phyloP scores from a whole-genome alignment of 1,140 invertebrate genomes.

The Brachystomella parvula region DNA sequence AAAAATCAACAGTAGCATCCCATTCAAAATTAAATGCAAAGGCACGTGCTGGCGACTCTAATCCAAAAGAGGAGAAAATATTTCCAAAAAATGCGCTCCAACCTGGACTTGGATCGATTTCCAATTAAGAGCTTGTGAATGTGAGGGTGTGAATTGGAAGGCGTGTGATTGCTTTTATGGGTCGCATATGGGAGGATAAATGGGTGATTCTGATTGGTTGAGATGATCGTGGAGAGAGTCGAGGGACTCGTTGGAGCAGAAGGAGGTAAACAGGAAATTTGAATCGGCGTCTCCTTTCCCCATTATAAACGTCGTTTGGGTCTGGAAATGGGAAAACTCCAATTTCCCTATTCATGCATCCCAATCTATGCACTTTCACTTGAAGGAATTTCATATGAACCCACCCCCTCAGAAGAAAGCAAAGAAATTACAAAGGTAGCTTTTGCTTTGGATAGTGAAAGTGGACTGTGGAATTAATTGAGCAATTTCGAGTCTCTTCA shows the following conservation, averaged over 20 bases:
- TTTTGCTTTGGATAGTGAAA: neutral
- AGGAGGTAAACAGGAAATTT: conserved; percentile 28
- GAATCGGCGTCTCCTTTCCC: conserved; percentile 27
- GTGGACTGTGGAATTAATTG: neutral
- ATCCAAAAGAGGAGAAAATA: no score
- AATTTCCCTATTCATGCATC: conserved; percentile 32
- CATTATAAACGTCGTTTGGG: no score
- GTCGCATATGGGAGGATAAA: neutral
- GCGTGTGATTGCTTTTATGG: neutral
- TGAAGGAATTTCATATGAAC: neutral
- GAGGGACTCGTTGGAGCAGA: conserved; percentile 26
- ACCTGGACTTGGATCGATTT: neutral
- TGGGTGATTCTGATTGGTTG: neutral
- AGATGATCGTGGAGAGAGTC: neutral
- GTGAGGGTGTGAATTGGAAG: neutral
- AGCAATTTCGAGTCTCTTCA: neutral
- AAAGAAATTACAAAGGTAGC: neutral
- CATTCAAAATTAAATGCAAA: neutral
- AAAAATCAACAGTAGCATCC: neutral
- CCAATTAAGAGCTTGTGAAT: neutral
- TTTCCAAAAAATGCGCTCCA: no score
- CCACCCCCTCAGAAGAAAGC: neutral
- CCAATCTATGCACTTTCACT: neutral
- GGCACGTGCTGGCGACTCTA: neutral
- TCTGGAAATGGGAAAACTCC: conserved; percentile 33